Evolutionary conservation across 2,113 vertebrate genomes (phyloP).

Genomic region (Mirza zaza): DNA sequence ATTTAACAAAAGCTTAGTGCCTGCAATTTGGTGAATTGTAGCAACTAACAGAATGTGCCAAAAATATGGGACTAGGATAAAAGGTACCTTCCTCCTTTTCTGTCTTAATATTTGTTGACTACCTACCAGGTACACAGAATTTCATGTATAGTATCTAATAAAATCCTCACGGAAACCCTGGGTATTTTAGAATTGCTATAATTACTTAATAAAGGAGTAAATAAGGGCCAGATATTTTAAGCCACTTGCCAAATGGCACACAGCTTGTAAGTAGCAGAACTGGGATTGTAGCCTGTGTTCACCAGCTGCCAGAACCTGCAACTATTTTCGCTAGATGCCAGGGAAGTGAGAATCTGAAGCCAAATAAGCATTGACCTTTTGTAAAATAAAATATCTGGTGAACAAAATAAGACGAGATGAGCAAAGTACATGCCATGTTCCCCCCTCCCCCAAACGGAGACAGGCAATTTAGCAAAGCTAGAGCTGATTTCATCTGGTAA

Average conservation of each 20-base stretch:
- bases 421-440: not conserved
- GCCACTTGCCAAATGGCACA: constrained; percentile 19
- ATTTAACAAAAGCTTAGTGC: not conserved
- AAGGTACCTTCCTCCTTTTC: not conserved
- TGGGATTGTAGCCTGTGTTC: not conserved
- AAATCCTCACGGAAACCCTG: not conserved
- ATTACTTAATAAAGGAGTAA: constrained; percentile 58
- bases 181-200: constrained; percentile 27
- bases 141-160: not conserved
- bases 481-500: not conserved
- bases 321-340: constrained; percentile 16
- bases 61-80: not conserved
- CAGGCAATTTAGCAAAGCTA: not conserved
- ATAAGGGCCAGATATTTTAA: constrained; percentile 41
- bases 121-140: not conserved
- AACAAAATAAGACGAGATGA: not conserved
- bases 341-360: not conserved
- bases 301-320: constrained; percentile 13
- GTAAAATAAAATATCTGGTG: constrained; percentile 27
- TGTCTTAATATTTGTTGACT: constrained; percentile 10
- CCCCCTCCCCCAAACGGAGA: not conserved
- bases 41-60: not conserved
- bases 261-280: not conserved
- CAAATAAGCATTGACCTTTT: constrained; percentile 36
- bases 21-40: not conserved